Evolutionary conservation across 2,113 vertebrate genomes (phyloP), one percentile per base, ranked within the genome.

Genomic region (Tylochromis polylepis): DNA sequence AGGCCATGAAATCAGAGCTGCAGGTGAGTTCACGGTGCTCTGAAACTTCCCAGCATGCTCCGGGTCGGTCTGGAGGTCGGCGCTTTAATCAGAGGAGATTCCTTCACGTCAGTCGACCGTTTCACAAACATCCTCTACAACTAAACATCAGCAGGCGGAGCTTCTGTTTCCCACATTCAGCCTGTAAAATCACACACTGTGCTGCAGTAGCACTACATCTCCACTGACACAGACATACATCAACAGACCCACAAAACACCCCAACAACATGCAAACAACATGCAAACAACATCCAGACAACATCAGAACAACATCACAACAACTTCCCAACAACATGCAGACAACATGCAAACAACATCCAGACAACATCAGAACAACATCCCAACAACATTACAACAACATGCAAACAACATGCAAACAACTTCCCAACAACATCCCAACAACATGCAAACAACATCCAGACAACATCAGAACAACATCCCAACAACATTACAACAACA

Each of bases 121-220:
- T 89, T 91, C 87, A 85, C 59, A 92, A 92, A 92, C 87, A 80
- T 91, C 90, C 90, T 84, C n/a, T 15, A 18, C 75, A 58, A 24
- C 49, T 49, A 15, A 67, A 20, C 60, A 20, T 51, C 38, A 57
- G 5, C 6, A 57, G 38, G 11, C 2, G 1, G 4, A 43, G 59
- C 22, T 70, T 56, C 84, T 34, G 51, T 16, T 72, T 27, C 7
- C 51, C 51, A 81, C 51, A 85, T 46, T 31, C 77, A 11, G 15
- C 2, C 59, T 18, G 49, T 10, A 5, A 10, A 3, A 67, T 55
- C 46, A 11, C 81, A n/a, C 27, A 20, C 58, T 34, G 0, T 70
- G 38, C 65, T 43, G 62, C 20, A 67, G n/a, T 11, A 24, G 65
- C 12, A 24, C 36, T 70, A 14, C 2, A 24, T 43, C 38, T 43